Evolutionary conservation across 2,113 vertebrate genomes (phyloP).

Genomic region (Trogon melanurus): DNA sequence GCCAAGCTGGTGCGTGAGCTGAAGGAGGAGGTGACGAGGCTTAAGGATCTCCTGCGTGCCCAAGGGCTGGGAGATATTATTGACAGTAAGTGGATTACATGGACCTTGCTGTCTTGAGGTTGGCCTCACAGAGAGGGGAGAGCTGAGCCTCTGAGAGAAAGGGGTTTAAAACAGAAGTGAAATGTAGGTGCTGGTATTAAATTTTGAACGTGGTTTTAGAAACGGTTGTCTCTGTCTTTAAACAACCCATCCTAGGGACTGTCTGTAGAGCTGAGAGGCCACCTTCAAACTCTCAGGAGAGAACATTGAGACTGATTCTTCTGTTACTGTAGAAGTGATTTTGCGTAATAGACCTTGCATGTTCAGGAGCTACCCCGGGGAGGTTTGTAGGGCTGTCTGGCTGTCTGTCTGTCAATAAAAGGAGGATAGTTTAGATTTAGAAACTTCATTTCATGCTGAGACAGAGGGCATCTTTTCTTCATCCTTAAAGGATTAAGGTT

Average conservation of each 20-base stretch:
- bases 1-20: slow-evolving; percentile 95
- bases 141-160: neutral
- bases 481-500: neutral
- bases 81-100: slow-evolving; percentile 89
- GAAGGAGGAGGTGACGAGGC: slow-evolving; percentile 93
- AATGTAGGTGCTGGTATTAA: neutral
- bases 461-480: neutral
- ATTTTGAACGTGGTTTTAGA: neutral
- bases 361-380: neutral
- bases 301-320: neutral
- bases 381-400: neutral
- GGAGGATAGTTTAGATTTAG: neutral
- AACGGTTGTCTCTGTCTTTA: neutral
- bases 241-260: neutral
- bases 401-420: neutral
- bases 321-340: neutral
- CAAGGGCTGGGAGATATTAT: slow-evolving; percentile 98
- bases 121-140: neutral
- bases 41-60: slow-evolving; percentile 94
- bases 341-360: neutral
- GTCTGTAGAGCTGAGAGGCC: neutral
- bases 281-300: neutral
- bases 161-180: neutral
- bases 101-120: neutral
- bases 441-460: neutral